Base-by-base conservation (phyloP, 2,113 vertebrate species). In the Melanocharis versteri region DNA sequence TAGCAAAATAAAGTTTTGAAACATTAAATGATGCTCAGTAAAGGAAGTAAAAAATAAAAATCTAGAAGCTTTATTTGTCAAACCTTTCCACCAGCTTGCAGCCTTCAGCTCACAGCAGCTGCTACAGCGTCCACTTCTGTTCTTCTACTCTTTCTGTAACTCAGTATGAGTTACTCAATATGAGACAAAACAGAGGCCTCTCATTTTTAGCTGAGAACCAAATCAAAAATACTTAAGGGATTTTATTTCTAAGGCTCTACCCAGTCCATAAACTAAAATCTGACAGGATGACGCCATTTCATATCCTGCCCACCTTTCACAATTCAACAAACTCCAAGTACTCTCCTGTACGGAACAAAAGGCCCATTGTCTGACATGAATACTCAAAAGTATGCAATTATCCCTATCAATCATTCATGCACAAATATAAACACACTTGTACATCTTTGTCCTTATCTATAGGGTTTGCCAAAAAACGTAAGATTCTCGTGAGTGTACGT, bases 311-410 rank as follows among this genome's bases (percentile, higher is more conserved):
- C 31, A 15, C 19, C 16, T 83, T 56, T 69, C 5, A 6, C 33
- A 47, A 35, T 9, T 4, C 16, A 60, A 15, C 18, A 37, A 31
- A 45, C 16, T 62, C 30, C 19, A 30, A 39, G 13, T 5, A 15
- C 18, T 76, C 15, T 54, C 58, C 33, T 45, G 15, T 10, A 12
- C 15, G 51, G 35, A 92, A 47, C 23, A 68, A 77, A 72, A 30
- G 1, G 0, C 21, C 13, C 0, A 0, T 66, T 50, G 22, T 28
- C 61, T 0, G 0, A 24, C 10, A 20, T 5, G 13, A 6, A 11
- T 40, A 10, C 14, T 20, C 54, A 35, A 26, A 44, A 64, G 7
- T 8, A 35, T 37, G 7, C 61, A 50, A 31, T 35, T 45, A 21
- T 17, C 31, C 48, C 24, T 39, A 6, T 5, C 11, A 58, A 37